Evolutionary conservation across 2,113 vertebrate species (phyloP).

Genomic region (Stercorarius parasiticus): DNA sequence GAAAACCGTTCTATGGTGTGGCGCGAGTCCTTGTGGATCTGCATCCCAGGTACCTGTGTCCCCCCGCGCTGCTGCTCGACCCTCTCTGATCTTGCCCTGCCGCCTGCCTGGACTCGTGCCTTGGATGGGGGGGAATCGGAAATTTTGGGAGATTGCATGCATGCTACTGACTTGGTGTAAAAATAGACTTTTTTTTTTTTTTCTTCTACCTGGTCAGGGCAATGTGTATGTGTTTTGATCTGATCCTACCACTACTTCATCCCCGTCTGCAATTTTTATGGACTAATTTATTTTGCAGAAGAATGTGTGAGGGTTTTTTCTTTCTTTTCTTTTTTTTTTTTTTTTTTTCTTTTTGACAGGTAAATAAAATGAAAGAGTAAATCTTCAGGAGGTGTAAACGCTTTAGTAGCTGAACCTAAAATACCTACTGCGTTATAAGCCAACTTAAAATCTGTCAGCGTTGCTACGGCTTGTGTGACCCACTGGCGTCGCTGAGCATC

Average conservation of each 20-base stretch:
- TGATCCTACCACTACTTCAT: background rate
- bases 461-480: too few species aligned
- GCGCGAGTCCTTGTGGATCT: background rate
- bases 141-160: background rate
- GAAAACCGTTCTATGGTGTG: background rate
- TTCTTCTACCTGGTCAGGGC: too few species aligned
- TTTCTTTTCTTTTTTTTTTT: too few species aligned
- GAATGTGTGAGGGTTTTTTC: background rate
- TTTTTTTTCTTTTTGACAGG: background rate
- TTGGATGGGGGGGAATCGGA: background rate
- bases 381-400: background rate
- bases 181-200: background rate
- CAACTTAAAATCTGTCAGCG: background rate
- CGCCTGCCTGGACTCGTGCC: rapidly evolving
- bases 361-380: background rate
- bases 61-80: rapidly evolving
- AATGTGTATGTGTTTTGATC: background rate
- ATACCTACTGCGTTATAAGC: background rate
- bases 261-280: too few species aligned
- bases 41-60: rapidly evolving
- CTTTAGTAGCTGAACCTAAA: background rate
- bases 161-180: background rate
- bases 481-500: rapidly evolving
- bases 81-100: background rate
- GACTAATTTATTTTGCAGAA: background rate